phyloP scores from a whole-genome alignment of 2,888 invertebrate species.

The Agrochola litura region DNA sequence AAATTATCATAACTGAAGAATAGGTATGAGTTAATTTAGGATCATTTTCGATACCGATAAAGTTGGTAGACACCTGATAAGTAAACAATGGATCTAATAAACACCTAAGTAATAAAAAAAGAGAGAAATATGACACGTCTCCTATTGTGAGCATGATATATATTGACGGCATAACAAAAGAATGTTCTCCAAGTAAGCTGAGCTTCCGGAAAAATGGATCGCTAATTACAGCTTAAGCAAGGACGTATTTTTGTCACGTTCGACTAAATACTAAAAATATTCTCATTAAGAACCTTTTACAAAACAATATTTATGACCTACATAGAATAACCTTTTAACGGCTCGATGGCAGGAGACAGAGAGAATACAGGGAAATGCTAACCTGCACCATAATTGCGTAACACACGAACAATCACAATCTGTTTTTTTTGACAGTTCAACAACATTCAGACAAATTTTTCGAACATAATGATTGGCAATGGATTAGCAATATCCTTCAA shows the following conservation, averaged over 20 bases:
- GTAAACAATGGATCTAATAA: neutral
- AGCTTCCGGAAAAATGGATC: conserved; percentile 1
- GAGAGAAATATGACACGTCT: neutral
- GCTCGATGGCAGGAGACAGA: too few species aligned
- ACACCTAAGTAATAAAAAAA: neutral
- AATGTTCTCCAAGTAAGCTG: neutral
- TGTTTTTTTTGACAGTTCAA: too few species aligned
- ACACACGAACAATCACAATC: too few species aligned
- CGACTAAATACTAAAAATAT: neutral
- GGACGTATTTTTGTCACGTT: neutral
- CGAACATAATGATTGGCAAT: too few species aligned
- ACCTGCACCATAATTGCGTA: neutral
- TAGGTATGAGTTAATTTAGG: neutral
- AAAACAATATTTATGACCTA: conserved; percentile 14
- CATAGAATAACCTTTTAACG: neutral
- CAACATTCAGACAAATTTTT: too few species aligned
- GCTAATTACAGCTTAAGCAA: neutral
- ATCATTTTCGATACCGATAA: neutral
- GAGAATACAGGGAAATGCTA: neutral
- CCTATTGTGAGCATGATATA: neutral
- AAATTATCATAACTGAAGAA: neutral
- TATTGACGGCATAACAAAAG: neutral
- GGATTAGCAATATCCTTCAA: too few species aligned
- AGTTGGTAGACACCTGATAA: neutral
- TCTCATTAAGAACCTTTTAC: conserved; percentile 1